Evolutionary conservation across 35 echinoderm and acorn worm species (phyloP).

Genomic region (Hemicentrotus pulcherrimus): DNA sequence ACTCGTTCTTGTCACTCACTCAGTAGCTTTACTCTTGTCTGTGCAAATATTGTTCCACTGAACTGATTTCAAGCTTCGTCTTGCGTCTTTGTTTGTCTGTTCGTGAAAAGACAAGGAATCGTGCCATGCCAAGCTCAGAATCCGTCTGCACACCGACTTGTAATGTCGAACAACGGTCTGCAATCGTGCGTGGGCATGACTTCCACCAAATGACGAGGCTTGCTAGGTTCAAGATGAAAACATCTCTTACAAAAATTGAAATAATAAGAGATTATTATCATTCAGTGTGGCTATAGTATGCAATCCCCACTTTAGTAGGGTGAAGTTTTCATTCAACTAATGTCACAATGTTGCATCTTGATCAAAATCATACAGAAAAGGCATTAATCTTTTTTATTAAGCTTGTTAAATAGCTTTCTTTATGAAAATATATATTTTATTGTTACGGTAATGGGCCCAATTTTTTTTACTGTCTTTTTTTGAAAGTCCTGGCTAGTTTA

Average conservation of each 20-base stretch:
- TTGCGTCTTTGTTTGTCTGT: conserved; percentile 10
- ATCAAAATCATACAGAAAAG: not conserved
- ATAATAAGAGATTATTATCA: not conserved
- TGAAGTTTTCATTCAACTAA: not conserved
- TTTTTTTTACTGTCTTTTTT: too few species aligned
- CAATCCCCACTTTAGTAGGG: not conserved
- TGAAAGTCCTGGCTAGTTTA: too few species aligned
- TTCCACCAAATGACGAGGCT: not conserved
- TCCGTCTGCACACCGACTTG: conserved; percentile 7
- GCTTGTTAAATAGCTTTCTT: too few species aligned
- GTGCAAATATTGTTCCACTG: conserved; percentile 10
- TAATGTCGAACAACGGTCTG: not conserved
- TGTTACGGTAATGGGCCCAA: too few species aligned
- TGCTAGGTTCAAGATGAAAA: not conserved
- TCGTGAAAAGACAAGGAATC: conserved; percentile 1
- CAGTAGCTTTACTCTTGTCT: conserved; percentile 17
- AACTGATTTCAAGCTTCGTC: conserved; percentile 3
- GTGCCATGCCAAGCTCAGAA: not conserved
- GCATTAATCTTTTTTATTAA: too few species aligned
- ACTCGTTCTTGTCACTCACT: not conserved
- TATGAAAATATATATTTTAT: too few species aligned
- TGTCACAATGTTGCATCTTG: not conserved
- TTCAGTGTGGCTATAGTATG: not conserved
- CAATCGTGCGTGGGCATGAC: not conserved
- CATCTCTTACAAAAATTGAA: not conserved